A percentile compares a stretch with the other conserved stretches of the same genome.
Evolutionary conservation across 2,797 vertebrate genomes (phyloP).

Genomic region (Semaprochilodus insignis): DNA sequence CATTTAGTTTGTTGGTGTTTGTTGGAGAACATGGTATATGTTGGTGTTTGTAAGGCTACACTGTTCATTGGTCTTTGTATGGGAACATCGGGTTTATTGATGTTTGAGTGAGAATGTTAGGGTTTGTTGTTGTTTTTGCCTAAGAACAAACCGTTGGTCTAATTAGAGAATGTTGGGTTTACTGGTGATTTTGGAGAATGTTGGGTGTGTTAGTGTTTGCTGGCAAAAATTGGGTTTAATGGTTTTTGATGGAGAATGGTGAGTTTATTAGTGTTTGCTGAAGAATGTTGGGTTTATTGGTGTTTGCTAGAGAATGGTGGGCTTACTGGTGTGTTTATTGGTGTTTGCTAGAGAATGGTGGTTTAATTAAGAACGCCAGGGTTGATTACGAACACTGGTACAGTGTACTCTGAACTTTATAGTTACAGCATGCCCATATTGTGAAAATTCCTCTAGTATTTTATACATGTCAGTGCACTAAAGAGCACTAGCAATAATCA

Average conservation of each 20-base stretch:
- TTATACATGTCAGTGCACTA: background rate
- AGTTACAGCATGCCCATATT: background rate
- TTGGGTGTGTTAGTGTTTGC: background rate
- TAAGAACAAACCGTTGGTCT: too few species aligned
- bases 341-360: background rate
- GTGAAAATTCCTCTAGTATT: background rate
- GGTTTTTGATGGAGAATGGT: background rate
- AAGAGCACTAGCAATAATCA: conserved; percentile 10
- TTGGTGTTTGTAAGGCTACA: background rate
- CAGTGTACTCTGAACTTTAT: background rate
- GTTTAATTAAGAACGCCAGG: background rate
- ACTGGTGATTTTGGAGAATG: background rate
- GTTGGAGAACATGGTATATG: background rate
- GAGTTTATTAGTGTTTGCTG: background rate
- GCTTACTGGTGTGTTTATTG: background rate
- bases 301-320: background rate
- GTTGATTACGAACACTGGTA: background rate
- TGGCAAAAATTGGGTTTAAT: background rate
- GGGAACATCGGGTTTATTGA: background rate
- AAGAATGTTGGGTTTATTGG: background rate
- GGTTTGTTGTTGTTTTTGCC: background rate
- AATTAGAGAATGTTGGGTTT: background rate
- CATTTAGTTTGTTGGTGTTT: background rate
- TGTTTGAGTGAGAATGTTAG: background rate
- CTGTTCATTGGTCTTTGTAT: background rate